Evolutionary conservation across 2,797 vertebrate genomes (phyloP).

Genomic region (Leptoclinus maculatus): DNA sequence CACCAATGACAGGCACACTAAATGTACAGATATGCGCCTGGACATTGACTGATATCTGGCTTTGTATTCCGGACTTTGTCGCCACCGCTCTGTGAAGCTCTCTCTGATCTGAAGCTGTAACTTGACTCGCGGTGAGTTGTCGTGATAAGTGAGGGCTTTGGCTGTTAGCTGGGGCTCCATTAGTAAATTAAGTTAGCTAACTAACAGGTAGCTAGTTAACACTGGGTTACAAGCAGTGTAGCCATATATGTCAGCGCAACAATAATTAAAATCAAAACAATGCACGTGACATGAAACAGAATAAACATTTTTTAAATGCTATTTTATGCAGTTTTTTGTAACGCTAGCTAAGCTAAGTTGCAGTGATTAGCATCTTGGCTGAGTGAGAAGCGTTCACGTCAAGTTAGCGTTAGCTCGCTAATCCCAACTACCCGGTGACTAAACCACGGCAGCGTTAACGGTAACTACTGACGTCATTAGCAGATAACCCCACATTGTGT

Average conservation of each 20-base stretch:
- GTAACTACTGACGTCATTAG: neutral
- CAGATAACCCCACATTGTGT: neutral
- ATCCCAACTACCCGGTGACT: conserved; percentile 13
- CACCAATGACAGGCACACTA: conserved; percentile 63
- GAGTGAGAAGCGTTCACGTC: neutral
- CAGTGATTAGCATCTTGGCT: conserved; percentile 52
- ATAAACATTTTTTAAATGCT: neutral
- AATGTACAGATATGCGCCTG: conserved; percentile 58
- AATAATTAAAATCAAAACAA: too few species aligned
- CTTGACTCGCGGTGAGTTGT: conserved; percentile 72
- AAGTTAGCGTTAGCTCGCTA: conserved; percentile 39
- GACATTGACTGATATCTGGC: conserved; percentile 54
- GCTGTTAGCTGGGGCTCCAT: conserved; percentile 28
- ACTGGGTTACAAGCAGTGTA: neutral
- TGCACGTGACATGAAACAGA: neutral
- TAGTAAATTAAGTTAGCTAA: conserved; percentile 28
- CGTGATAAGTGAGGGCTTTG: conserved; percentile 27
- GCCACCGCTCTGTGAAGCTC: conserved; percentile 26
- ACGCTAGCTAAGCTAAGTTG: conserved; percentile 21
- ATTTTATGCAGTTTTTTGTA: neutral
- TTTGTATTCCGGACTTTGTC: conserved; percentile 12
- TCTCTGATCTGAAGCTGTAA: conserved; percentile 44
- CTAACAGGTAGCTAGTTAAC: conserved; percentile 1
- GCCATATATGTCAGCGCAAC: neutral
- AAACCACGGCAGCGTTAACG: neutral